These are phyloP conservation scores for Salvator merianae DNA, from an alignment of 2,113 vertebrate species.

Conservation along the genomic window DNA sequence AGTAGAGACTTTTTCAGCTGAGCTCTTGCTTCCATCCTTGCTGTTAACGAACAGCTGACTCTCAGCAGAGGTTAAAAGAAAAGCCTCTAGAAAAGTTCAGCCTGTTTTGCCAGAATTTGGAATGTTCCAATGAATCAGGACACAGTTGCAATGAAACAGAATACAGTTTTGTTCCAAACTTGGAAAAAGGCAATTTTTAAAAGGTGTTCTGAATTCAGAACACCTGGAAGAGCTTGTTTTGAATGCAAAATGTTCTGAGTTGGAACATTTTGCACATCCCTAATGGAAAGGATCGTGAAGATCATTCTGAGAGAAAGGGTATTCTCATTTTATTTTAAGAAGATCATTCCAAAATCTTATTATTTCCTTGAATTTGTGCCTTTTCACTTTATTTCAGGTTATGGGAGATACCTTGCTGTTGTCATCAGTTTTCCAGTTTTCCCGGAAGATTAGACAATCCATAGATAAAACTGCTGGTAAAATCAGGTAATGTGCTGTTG, in stretches of 20 bases:
- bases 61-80: too few species aligned
- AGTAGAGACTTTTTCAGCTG: too few species aligned
- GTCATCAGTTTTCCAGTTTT: constrained; percentile 94
- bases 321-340: neutral
- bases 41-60: too few species aligned
- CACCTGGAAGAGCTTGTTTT: neutral
- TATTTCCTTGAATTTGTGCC: neutral
- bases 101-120: too few species aligned
- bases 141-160: too few species aligned
- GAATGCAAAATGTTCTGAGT: neutral
- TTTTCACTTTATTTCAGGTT: constrained; percentile 75
- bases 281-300: neutral
- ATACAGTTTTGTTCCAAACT: too few species aligned
- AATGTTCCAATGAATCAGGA: too few species aligned
- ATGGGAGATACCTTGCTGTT: constrained; percentile 94
- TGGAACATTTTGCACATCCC: neutral
- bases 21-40: too few species aligned
- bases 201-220: too few species aligned
- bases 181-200: too few species aligned
- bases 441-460: constrained; percentile 92
- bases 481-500: constrained; percentile 83
- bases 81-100: too few species aligned
- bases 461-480: constrained; percentile 96
- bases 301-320: neutral
- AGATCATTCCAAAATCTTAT: neutral